Conservation (phyloP, 2,113 vertebrate species). For the Oreochromis tanganicae region DNA sequence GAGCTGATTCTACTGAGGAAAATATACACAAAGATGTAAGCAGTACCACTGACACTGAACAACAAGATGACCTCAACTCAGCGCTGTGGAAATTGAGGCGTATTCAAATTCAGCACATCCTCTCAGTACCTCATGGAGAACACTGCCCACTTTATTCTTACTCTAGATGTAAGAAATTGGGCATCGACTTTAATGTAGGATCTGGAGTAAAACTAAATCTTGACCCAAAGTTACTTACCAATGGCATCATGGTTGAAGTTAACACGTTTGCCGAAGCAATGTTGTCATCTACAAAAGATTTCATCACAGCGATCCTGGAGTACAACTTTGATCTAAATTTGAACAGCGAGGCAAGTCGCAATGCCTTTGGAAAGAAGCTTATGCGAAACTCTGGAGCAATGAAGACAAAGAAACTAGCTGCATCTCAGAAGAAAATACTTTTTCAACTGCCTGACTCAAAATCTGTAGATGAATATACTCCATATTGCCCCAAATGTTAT, state of each 20-base stretch:
- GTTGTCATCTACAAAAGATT: neutral
- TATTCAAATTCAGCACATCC: neutral
- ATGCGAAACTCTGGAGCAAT: neutral
- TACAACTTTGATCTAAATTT: constrained; percentile 7
- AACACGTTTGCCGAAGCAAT: neutral
- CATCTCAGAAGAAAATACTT: neutral
- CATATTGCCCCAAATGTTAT: neutral
- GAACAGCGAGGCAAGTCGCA: neutral
- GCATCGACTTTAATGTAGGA: constrained; percentile 5
- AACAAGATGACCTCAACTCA: neutral
- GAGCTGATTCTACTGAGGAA: neutral
- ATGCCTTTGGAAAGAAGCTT: neutral
- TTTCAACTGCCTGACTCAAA: constrained; percentile 7
- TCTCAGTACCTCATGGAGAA: constrained; percentile 7
- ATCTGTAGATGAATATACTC: neutral
- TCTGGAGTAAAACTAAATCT: constrained; percentile 10
- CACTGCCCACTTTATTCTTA: constrained; percentile 14
- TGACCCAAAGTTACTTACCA: constrained; percentile 18
- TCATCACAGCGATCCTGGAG: constrained; percentile 5
- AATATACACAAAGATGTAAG: neutral
- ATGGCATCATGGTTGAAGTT: constrained; percentile 25
- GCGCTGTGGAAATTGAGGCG: neutral
- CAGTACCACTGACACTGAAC: neutral
- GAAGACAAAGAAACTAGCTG: neutral
- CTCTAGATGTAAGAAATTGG: constrained; percentile 9